Evolutionary conservation across 2,797 vertebrate species (phyloP).

Genomic region (Siniperca obscura): DNA sequence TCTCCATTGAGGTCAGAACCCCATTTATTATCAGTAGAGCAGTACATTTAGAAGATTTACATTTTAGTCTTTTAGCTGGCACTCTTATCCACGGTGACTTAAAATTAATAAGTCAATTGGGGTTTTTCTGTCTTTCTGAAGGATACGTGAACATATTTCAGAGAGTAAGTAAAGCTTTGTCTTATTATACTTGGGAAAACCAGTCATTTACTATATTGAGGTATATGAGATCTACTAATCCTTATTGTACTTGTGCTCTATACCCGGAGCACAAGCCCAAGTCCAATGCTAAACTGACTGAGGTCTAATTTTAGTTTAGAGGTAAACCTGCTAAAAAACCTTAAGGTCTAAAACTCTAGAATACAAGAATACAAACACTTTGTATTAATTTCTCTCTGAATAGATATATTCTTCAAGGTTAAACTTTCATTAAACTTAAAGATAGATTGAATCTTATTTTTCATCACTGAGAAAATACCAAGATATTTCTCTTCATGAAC

Average conservation of each 20-base stretch:
- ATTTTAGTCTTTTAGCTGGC: constrained; percentile 47
- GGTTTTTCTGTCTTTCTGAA: constrained; percentile 8
- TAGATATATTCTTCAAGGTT: background rate
- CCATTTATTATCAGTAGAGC: constrained; percentile 41
- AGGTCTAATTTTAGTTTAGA: background rate
- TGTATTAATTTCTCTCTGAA: background rate
- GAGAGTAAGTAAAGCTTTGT: constrained; percentile 2
- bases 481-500: background rate
- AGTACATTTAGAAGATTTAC: constrained; percentile 46
- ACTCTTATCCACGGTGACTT: constrained; percentile 7
- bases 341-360: background rate
- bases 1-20: constrained; percentile 37
- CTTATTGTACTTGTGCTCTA: background rate
- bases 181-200: constrained; percentile 2
- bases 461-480: background rate
- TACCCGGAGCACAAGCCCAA: background rate
- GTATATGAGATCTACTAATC: background rate
- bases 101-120: constrained; percentile 8
- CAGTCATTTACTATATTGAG: background rate
- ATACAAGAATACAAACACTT: background rate
- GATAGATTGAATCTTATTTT: background rate
- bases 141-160: background rate
- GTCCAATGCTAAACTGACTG: background rate
- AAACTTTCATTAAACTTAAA: background rate
- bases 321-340: background rate